Base-by-base conservation (phyloP, 2,113 vertebrate genomes). In the Mormoops blainvillei region DNA sequence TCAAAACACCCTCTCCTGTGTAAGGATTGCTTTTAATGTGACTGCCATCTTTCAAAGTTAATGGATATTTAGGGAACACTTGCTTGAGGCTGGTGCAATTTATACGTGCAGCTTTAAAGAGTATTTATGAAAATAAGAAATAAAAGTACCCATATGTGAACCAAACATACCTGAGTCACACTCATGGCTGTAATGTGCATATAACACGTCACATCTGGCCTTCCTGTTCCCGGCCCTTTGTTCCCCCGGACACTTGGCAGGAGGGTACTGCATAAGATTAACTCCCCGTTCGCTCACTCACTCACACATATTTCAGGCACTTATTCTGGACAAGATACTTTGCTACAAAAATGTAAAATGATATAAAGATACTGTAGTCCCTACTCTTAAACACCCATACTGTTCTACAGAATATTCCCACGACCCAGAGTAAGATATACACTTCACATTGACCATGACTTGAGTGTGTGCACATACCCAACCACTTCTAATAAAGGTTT, bases 51-150 rank as follows among this genome's bases (percentile, higher is more conserved):
- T 96, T 95, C 91, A 81, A 45, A 83, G 36, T 78, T 93, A 95
- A 94, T 93, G 93, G 95, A 89, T 65, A 83, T 73, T 95, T 63
- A 67, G 95, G 96, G 91, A 89, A 33, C 58, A 84, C 28, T 96
- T 89, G 87, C 82, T 61, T 67, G 86, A 80, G 88, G 56, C 67
- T 4, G 1, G 28, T 52, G 58, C 12, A 68, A 93, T 93, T 91
- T 96, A 80, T 38, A 89, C 2, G 28, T 12, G 52, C 77, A 58
- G 56, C 73, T 97, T 89, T 67, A 74, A 82, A 95, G 67, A 86
- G 54, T 15, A 4, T 70, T 91, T 95, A 68, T 92, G 76, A 88
- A 70, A 33, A 50, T 19, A 92, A 65, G 89, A 87, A 92, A 73
- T 38, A 48, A 58, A 97, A 97, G 50, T 50, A 9, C 24, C 78